Evolutionary conservation across 2,888 invertebrate genomes (phyloP), one percentile per base, ranked within the genome.

Genomic region (Ectobius pallidus): DNA sequence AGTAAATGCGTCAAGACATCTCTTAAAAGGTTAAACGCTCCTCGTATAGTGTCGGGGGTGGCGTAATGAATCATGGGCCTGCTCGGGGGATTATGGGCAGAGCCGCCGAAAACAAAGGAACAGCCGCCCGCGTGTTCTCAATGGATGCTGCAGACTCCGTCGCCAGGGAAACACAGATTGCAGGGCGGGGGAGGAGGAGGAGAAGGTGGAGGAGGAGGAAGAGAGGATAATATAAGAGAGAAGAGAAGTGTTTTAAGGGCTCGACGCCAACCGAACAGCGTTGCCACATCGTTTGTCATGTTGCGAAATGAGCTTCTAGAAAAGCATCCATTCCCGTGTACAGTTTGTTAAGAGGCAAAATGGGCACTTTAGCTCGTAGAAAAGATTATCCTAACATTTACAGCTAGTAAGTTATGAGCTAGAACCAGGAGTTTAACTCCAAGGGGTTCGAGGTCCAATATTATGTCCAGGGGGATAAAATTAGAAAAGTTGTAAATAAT

Each of bases 251-350:
- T 42, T 65, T 63, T 55, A 67, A 65, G 65, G 65, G 65, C 65
- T 61, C 68, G 67, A 61, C 69, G 70, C 62, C 61, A 70, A 70
- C 70, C 70, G 62, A 70, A 70, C 62, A 70, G 62, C 70, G 70
- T 70, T 70, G 70, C 70, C 70, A 70, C 70, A 70, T 70, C 70
- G 70, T 70, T 70, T 70, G 70, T 70, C 70, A 70, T 70, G 70
- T 70, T 62, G 70, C 49, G 62, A 70, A 70, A 70, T 70, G 62
- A 70, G 62, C 62, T 46, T 27, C 27, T 70, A 42, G 22, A 30
- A 58, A 58, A 58, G 32, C 39, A 62, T 62, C 62, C 62, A 42
- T 27, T 65, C 25, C n/a, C 27, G 42, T 18, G 65, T 65, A 65
- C 30, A 65, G 44, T 46, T 46, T 39, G 27, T 44, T 65, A 32